Evolutionary conservation across 1,140 invertebrate genomes (phyloP).

Genomic region (Drosophila obscura): DNA sequence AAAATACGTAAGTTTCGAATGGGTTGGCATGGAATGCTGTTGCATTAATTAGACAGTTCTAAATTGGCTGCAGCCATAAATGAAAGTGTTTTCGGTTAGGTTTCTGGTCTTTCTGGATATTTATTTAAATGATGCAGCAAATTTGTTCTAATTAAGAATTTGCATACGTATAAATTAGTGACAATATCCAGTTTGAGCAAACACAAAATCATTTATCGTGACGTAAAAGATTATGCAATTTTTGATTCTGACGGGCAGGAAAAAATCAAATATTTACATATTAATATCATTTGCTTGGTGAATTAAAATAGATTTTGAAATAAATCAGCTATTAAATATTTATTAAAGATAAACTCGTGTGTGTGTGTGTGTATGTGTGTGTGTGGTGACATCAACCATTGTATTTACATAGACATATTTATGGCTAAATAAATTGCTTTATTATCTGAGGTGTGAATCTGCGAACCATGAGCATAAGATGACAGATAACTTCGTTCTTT

Average conservation of each 20-base stretch:
- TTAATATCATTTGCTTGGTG: slow-evolving; percentile 22
- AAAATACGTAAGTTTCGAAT: slow-evolving; percentile 56
- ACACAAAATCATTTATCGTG: slow-evolving; percentile 5
- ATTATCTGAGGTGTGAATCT: slow-evolving; percentile 51
- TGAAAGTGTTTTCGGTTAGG: slow-evolving; percentile 9
- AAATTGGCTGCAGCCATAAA: slow-evolving; percentile 15
- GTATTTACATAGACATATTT: slow-evolving; percentile 20
- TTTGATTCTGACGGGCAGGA: slow-evolving; percentile 5
- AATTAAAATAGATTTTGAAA: slow-evolving; percentile 11
- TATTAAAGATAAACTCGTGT: background rate
- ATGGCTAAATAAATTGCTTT: slow-evolving; percentile 44
- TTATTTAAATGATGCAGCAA: slow-evolving; percentile 15
- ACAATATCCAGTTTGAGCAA: slow-evolving; percentile 12
- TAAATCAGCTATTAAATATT: slow-evolving; percentile 22
- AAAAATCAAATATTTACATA: slow-evolving; percentile 21
- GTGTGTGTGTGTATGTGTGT: too few species aligned
- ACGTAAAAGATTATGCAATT: slow-evolving; percentile 45
- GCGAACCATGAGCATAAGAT: slow-evolving; percentile 28
- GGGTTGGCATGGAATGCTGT: too few species aligned
- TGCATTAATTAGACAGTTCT: slow-evolving; percentile 23
- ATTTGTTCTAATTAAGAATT: slow-evolving; percentile 46
- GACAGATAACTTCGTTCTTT: slow-evolving; percentile 27
- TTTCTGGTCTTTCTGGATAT: slow-evolving; percentile 38
- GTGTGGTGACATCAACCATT: background rate
- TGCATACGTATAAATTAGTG: slow-evolving; percentile 40